Percentiles rank a stretch among this genome's conserved stretches.
These are phyloP conservation scores for Penaeus chinensis DNA, from an alignment of 1,140 invertebrate species.

Conservation along the genomic window DNA sequence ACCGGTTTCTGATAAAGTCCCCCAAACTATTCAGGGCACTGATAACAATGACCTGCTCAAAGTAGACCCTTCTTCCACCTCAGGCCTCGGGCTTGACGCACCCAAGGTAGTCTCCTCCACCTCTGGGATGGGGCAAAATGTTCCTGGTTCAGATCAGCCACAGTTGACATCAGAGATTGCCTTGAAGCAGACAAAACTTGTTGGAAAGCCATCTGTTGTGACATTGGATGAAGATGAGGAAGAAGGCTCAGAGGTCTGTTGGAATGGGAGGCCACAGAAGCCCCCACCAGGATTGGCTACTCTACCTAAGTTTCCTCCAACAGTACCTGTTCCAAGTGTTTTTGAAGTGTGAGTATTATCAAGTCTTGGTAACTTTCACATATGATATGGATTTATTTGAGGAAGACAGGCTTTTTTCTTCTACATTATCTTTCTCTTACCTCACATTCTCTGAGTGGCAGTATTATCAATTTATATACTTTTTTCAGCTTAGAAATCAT, in stretches of 20 bases:
- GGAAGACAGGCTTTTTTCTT: background rate
- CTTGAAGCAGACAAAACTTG: background rate
- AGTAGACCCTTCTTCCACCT: no score
- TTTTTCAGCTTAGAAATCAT: background rate
- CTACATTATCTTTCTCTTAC: background rate
- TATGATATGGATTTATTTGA: background rate
- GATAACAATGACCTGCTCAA: no score
- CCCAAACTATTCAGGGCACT: no score
- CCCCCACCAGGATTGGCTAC: conserved; percentile 45
- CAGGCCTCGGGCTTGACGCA: no score
- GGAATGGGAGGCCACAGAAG: background rate
- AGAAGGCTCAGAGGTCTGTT: background rate
- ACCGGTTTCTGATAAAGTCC: no score
- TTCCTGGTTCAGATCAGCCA: background rate
- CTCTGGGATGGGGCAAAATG: background rate
- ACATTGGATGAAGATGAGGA: conserved; percentile 45
- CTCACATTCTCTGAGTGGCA: no score
- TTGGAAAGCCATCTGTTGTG: conserved; percentile 8
- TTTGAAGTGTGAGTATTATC: conserved; percentile 40
- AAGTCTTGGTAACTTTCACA: background rate
- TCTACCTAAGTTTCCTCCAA: conserved; percentile 41
- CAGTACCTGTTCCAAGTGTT: conserved; percentile 38
- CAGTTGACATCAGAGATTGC: background rate
- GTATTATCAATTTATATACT: no score
- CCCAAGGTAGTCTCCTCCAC: no score